Evolutionary conservation across 2,888 invertebrate genomes (phyloP), one percentile per base, ranked within the genome.

Genomic region (Dilophus febrilis): DNA sequence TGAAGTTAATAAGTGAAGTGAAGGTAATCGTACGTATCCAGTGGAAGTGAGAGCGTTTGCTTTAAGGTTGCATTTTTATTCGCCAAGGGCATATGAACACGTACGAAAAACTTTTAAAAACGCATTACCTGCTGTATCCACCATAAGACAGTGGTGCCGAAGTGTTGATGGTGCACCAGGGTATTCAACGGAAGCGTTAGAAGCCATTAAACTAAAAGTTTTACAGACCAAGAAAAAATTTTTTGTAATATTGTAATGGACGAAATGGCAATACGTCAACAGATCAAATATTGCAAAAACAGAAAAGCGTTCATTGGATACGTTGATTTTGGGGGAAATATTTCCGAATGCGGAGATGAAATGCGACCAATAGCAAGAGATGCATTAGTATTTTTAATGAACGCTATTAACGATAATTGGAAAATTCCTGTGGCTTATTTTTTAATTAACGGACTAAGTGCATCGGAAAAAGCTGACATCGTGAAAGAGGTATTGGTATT

Each of bases 81-180:
- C n/a, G n/a, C n/a, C n/a, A n/a, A 51, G 49, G 44, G 57, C 51
- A 2, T 56, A 57, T 41, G 40, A 48, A 12, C 57, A 53, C 46
- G 52, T 57, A 3, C 39, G 57, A 43, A 41, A 53, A 46, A 48
- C 45, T 33, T 59, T 55, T 45, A 42, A 51, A 12, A 49, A 49
- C 6, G 43, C 43, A 39, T 42, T 56, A 14, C 56, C 58, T 18
- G 51, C 52, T 44, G 40, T 44, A 6, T 46, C 46, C 14, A 55
- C 53, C 3, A 47, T 58, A 8, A 44, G 49, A 29, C 53, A 48
- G 29, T 59, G 56, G 58, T 55, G 52, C 36, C 35, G 44, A 26
- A 45, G 44, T 10, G 43, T 55, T 19, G 47, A 55, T 44, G 53
- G 49, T 5, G 37, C n/a, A n/a, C n/a, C 57, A 5, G 56, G 57